A percentile compares a stretch with the other conserved stretches of the same genome.
phyloP scores from a whole-genome alignment of 2,888 invertebrate genomes.

The Piscicola geometra region DNA sequence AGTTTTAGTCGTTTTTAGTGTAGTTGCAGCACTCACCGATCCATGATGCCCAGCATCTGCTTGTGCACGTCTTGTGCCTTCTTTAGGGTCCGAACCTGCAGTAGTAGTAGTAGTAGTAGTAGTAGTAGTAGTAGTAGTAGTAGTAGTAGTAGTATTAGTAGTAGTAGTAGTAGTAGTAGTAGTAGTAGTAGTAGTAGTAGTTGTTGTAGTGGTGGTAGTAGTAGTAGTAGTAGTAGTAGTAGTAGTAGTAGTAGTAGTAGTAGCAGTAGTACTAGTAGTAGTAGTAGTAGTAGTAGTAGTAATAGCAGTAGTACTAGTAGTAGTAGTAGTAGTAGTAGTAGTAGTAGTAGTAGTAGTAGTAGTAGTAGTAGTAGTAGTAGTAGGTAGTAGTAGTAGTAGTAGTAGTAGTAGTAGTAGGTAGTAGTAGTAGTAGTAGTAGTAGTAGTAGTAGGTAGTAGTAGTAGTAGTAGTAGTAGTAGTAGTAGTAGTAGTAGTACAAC shows the following conservation, averaged over 20 bases:
- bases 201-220: too few relatives aligned
- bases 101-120: background rate
- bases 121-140: constrained; percentile 8
- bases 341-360: too few relatives aligned
- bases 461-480: constrained; percentile 24
- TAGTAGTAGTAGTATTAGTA: constrained; percentile 21
- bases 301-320: too few relatives aligned
- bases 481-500: constrained; percentile 14
- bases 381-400: too few relatives aligned
- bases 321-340: too few relatives aligned
- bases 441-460: constrained; percentile 22
- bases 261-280: background rate
- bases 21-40: constrained; percentile 64
- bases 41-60: constrained; percentile 94
- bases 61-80: constrained; percentile 96
- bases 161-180: constrained; percentile 23
- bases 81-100: constrained; percentile 79
- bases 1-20: too few relatives aligned
- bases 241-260: background rate
- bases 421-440: constrained; percentile 23
- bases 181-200: too few relatives aligned
- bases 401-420: too few relatives aligned
- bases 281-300: background rate
- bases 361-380: too few relatives aligned
- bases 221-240: too few relatives aligned